These are phyloP conservation scores for Drosophila lacertosa DNA, from an alignment of 1,140 invertebrate species.

Conservation along the genomic window DNA sequence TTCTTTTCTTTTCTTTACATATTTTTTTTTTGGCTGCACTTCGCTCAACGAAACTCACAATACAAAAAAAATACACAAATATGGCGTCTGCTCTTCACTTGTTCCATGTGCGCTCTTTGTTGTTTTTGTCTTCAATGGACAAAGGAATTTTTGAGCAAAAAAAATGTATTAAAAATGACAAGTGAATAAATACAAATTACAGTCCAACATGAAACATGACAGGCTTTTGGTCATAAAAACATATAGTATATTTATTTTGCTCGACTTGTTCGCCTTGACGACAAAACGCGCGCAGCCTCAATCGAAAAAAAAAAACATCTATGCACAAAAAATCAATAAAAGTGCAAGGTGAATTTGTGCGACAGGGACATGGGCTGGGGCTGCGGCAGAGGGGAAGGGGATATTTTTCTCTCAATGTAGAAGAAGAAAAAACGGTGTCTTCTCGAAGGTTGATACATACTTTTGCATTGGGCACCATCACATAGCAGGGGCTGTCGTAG, in stretches of 20 bases:
- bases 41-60: slow-evolving; percentile 19
- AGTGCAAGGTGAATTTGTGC: slow-evolving; percentile 50
- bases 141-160: slow-evolving; percentile 4
- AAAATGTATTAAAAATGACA: too few relatives aligned
- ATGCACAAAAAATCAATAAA: slow-evolving; percentile 67
- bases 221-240: not conserved
- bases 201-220: not conserved
- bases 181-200: not conserved
- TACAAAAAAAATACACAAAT: slow-evolving; percentile 23
- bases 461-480: slow-evolving; percentile 87
- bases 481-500: slow-evolving; percentile 87
- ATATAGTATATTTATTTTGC: not conserved
- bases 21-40: slow-evolving; percentile 34
- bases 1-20: slow-evolving; percentile 19
- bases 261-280: slow-evolving; percentile 15
- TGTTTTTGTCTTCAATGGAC: slow-evolving; percentile 8
- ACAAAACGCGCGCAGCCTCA: slow-evolving; percentile 19
- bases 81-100: slow-evolving; percentile 43
- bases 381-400: too few relatives aligned
- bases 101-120: slow-evolving; percentile 29
- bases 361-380: too few relatives aligned
- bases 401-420: slow-evolving; percentile 4
- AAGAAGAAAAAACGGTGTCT: not conserved
- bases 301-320: slow-evolving; percentile 6
- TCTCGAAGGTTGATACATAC: slow-evolving; percentile 83